Evolutionary conservation across 2,113 vertebrate species (phyloP), one percentile per base, ranked within the genome.

Genomic region (Camelus dromedarius): DNA sequence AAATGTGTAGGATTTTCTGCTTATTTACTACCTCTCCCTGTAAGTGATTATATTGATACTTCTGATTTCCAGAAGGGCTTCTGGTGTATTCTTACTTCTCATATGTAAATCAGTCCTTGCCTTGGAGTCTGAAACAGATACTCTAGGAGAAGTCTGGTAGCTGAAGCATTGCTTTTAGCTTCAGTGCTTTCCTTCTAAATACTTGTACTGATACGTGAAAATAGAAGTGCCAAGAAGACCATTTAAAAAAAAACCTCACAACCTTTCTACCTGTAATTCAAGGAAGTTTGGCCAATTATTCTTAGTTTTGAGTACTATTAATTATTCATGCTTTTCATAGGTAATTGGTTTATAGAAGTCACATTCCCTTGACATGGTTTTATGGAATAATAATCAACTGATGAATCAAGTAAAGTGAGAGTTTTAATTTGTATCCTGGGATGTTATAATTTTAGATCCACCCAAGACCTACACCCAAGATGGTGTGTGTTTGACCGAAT

Each of bases 391-490:
- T 95, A 92, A 94, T 95, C 95, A 83, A 87, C 97, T 62, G 69
- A 26, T 3, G 30, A 30, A 1, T 79, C 70, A 69, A 20, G 48
- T 73, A 26, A 90, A 50, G 66, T 24, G 26, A 35, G 96, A 66
- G 76, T 80, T 97, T 97, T 97, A 96, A 54, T 98, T 58, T 89
- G 92, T 98, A 75, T 96, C 88, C 95, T 98, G 97, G 92, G 95
- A 95, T 98, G 96, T 93, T 98, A 90, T 96, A 82, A 97, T 98
- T 97, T 90, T 98, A 99, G 99, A 99, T 98, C 98, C 99, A 81
- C 98, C 99, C 93, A 99, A 99, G 99, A 99, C 99, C 0, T 99
- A 99, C 98, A 99, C 99, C 73, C 99, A 99, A 98, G 99, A 99
- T 67, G 99, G 99, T 30, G 99, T 99, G 93, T 99, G 99, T 98